A percentile compares a stretch with the other conserved stretches of the same genome.
Conservation (phyloP, 1,140 invertebrate species). For the Sinonovacula constricta region DNA sequence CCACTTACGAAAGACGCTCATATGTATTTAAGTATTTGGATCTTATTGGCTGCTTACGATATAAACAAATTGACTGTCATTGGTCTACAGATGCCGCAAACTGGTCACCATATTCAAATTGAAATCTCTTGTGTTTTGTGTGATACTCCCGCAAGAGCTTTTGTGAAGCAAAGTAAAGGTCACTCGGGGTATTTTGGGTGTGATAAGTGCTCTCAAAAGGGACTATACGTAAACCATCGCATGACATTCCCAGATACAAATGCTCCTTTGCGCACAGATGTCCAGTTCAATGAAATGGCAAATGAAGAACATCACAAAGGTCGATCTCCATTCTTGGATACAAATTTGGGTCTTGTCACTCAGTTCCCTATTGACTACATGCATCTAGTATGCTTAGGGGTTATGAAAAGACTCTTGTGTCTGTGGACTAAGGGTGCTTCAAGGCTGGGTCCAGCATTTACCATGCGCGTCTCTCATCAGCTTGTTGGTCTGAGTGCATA, state of each 20-base stretch:
- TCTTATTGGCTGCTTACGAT: no score
- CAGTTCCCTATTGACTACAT: constrained; percentile 76
- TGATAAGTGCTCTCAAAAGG: no score
- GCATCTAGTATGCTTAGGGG: constrained; percentile 77
- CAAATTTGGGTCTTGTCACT: constrained; percentile 68
- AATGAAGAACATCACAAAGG: constrained; percentile 71
- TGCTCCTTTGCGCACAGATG: constrained; percentile 51
- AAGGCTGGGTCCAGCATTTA: constrained; percentile 5
- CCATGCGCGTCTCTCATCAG: neutral
- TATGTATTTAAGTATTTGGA: no score
- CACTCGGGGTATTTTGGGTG: constrained; percentile 56
- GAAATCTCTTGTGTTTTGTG: constrained; percentile 66
- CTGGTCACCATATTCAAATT: constrained; percentile 18
- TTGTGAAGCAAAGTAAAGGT: constrained; percentile 71
- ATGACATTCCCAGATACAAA: constrained; percentile 55
- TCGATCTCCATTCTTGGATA: constrained; percentile 59
- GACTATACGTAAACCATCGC: constrained; percentile 29
- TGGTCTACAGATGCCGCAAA: neutral
- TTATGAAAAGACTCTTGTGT: constrained; percentile 72
- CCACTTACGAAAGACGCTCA: no score
- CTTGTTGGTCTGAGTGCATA: neutral
- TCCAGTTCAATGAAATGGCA: constrained; percentile 48
- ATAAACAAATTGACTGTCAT: no score
- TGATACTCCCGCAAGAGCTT: constrained; percentile 77
- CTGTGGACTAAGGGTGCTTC: constrained; percentile 62